Evolutionary conservation across 1,140 invertebrate species (phyloP), one percentile per base, ranked within the genome.

Genomic region (Penaeus japonicus): DNA sequence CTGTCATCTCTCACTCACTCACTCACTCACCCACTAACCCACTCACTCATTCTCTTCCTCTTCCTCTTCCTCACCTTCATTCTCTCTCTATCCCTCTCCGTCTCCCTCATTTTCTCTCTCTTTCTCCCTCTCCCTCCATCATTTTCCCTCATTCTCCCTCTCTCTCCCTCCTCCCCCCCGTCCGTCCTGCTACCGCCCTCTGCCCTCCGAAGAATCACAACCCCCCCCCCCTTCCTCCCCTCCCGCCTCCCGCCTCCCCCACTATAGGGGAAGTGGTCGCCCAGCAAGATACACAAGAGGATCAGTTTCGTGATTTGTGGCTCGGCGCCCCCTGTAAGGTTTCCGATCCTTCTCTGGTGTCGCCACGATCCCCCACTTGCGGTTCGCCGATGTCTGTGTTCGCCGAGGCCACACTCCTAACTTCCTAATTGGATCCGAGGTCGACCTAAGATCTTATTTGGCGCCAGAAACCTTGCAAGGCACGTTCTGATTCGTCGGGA

Each of bases 361-460:
- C 65, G 47, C 47, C 32, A 47, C 17, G 70, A 78, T 53, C 81
- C 82, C 85, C 85, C 47, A 87, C 85, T 87, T 87, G 85, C 27
- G 85, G 85, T 87, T 73, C 79, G 78, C 85, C 78, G 39, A 82
- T 30, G 78, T 87, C 85, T 81, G 82, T 81, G 82, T 65, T 22
- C 39, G 62, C 35, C n/a, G 85, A n/a, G 57, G 85, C 79, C 59
- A 54, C 59, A 75, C 78, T 47, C 79, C 27, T 47, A 39, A 70
- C 78, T 81, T 82, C 65, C 85, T 87, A 87, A 87, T 87, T 32
- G 79, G 85, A 87, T 87, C 32, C 35, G 62, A 62, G 85, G 78
- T 70, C 35, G 62, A 81, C 32, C 70, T 62, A 82, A 87, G 85
- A 87, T 87, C 85, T 87, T 87, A 87, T 87, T 87, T 87, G 85